These are phyloP conservation scores for Nematolebias whitei DNA, from an alignment of 2,113 vertebrate species.

Conservation along the genomic window DNA sequence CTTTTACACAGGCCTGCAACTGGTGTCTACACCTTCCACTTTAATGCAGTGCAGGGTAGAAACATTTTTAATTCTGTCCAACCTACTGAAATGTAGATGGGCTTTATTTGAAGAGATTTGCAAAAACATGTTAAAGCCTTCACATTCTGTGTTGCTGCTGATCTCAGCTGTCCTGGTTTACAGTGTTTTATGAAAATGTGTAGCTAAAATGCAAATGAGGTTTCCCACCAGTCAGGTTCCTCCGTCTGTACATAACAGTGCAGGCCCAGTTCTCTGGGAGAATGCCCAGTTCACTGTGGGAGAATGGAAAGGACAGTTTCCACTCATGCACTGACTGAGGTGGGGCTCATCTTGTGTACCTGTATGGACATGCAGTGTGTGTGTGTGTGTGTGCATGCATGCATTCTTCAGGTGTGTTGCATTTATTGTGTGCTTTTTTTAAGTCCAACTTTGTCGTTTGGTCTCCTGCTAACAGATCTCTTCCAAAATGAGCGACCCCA, in stretches of 20 bases:
- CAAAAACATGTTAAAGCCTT: too few species aligned
- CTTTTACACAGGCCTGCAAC: not conserved
- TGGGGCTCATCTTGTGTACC: constrained; percentile 14
- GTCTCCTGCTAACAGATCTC: constrained; percentile 19
- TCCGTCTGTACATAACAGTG: not conserved
- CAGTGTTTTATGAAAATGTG: too few species aligned
- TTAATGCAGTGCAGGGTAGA: not conserved
- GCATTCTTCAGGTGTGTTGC: not conserved
- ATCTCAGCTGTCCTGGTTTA: too few species aligned
- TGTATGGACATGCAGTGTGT: constrained; percentile 34
- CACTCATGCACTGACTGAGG: too few species aligned
- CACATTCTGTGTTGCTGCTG: too few species aligned
- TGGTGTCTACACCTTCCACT: too few species aligned
- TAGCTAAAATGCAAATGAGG: too few species aligned
- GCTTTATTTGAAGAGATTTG: too few species aligned
- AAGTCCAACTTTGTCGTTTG: not conserved
- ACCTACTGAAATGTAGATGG: not conserved
- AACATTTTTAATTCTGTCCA: not conserved
- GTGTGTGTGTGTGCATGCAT: not conserved
- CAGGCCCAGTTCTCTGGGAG: too few species aligned
- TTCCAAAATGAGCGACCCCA: constrained; percentile 67
- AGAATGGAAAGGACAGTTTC: too few species aligned
- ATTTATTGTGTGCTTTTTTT: not conserved
- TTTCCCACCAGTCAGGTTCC: too few species aligned
- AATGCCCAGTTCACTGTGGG: too few species aligned